phyloP scores from a whole-genome alignment of 2,888 invertebrate species.

The Mimas tiliae region DNA sequence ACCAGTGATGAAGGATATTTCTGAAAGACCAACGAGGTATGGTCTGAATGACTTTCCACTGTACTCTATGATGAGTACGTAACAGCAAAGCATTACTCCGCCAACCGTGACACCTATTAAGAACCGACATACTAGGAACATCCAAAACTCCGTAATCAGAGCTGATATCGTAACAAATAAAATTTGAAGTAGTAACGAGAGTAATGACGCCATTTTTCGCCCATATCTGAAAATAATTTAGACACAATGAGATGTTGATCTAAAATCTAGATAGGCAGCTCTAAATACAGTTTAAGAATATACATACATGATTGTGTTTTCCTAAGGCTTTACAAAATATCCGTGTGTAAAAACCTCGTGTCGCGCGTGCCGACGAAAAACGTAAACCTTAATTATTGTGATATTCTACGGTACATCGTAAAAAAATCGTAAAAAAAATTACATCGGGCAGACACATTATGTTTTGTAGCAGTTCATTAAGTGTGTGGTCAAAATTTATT shows the following conservation, averaged over 20 bases:
- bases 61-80: conserved; percentile 86
- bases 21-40: conserved; percentile 81
- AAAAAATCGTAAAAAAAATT: no score
- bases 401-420: no score
- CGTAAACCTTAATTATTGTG: no score
- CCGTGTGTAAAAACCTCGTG: no score
- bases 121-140: conserved; percentile 85
- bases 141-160: conserved; percentile 83
- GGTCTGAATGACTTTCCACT: conserved; percentile 83
- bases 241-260: not conserved
- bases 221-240: conserved; percentile 81
- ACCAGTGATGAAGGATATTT: conserved; percentile 82
- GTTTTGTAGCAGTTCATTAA: no score
- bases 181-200: conserved; percentile 83
- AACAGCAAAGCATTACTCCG: conserved; percentile 88
- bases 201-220: conserved; percentile 85
- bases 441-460: no score
- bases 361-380: no score
- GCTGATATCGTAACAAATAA: conserved; percentile 83
- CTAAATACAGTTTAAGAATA: no score
- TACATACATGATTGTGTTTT: no score
- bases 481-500: no score
- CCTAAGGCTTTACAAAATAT: no score
- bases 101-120: conserved; percentile 85
- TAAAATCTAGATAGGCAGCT: not conserved